These are phyloP conservation scores for Centruroides sculpturatus DNA, from an alignment of 1,140 invertebrate species.

Conservation along the genomic window DNA sequence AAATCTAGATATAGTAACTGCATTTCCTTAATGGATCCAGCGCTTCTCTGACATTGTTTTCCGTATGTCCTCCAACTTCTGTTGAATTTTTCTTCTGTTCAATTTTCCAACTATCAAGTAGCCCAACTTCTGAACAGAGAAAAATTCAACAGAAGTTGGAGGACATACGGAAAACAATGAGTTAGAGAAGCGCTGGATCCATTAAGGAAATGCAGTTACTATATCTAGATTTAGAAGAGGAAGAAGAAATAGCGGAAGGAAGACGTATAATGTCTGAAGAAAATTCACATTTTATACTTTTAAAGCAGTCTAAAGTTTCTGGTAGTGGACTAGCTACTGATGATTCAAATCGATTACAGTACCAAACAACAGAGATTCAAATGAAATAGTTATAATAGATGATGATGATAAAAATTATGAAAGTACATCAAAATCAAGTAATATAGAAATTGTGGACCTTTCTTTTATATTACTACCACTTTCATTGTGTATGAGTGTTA, in stretches of 20 bases:
- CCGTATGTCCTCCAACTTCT: constrained; percentile 62
- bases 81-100: constrained; percentile 55
- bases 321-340: background rate
- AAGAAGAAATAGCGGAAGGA: constrained; percentile 22
- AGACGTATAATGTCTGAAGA: constrained; percentile 65
- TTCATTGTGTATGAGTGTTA: too few relatives aligned
- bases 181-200: constrained; percentile 37
- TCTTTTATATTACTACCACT: too few relatives aligned
- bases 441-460: too few relatives aligned
- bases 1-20: too few relatives aligned
- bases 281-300: constrained; percentile 56
- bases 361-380: background rate
- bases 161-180: constrained; percentile 68
- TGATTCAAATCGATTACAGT: background rate
- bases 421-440: too few relatives aligned
- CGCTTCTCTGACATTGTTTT: constrained; percentile 58
- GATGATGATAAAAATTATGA: too few relatives aligned
- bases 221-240: background rate
- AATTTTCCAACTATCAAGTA: constrained; percentile 74
- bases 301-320: constrained; percentile 34
- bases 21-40: constrained; percentile 24
- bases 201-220: background rate
- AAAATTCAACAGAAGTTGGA: constrained; percentile 71
- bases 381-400: background rate
- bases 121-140: constrained; percentile 69